Base-by-base conservation (phyloP, 2,888 invertebrate species). In the Athalia circularis region DNA sequence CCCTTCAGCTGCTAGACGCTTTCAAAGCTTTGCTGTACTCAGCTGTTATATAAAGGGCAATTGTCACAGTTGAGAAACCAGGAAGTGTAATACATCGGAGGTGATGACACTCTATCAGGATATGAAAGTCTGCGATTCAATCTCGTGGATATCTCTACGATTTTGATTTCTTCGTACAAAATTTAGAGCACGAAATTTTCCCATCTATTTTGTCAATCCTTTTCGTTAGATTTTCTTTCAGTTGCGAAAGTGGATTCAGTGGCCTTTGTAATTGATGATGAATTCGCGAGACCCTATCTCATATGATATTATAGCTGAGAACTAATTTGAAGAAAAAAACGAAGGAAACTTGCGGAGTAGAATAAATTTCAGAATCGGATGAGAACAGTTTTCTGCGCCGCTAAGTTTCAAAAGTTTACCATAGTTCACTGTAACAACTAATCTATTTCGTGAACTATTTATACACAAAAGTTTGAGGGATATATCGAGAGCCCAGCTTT, bases 11-110 rank as follows among this genome's bases (percentile, higher is more conserved):
- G 29, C 59, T 72, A 59, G 45, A 43, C 72, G 13, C 59, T 72
- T 72, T 72, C 59, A 59, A 72, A 43, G 57, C 59, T 59, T 45
- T 13, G 9, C 57, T 72, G 43, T 72, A 72, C 57, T 72, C 52
- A 7, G 54, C n/a, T n/a, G 11, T 47, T 7, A 13, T 8, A 57
- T 59, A 13, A 59, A 45, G 47, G 59, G 59, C 59, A 72, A 72
- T 72, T 59, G 57, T 72, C 13, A 29, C 45, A 54, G 57, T 57
- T 57, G 70, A 70, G 57, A 52, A 29, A 72, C 59, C 72, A 57
- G 72, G 15, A 57, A 59, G 54, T 70, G 9, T 15, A 59, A 47
- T 59, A 59, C 52, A 29, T 8, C 72, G 45, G 29, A 6, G 57
- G 57, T 9, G 59, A 72, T 13, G 45, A 57, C 47, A 29, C 13